Evolutionary conservation across 2,797 vertebrate species (phyloP).

Genomic region (Platyrinchus mystaceus): DNA sequence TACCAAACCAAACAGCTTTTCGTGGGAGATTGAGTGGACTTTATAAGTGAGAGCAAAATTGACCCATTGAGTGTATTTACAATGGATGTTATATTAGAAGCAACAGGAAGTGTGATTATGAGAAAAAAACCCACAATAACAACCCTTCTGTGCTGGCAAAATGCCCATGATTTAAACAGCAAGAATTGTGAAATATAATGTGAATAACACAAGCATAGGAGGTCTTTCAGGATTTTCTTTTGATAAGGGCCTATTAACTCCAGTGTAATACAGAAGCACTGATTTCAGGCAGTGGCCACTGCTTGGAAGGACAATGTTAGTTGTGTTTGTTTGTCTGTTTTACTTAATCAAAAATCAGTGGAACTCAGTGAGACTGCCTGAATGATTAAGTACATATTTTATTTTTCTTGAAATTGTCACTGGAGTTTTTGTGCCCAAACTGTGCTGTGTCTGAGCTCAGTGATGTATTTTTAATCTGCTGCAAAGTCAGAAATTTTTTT

Average conservation of each 20-base stretch:
- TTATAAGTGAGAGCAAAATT: neutral
- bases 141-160: neutral
- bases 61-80: neutral
- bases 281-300: neutral
- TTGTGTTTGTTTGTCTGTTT: slow-evolving; percentile 26
- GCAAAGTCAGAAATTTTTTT: neutral
- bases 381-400: neutral
- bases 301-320: neutral
- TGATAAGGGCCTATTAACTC: slow-evolving; percentile 16
- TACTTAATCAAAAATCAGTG: slow-evolving; percentile 37
- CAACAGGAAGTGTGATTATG: neutral
- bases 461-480: neutral
- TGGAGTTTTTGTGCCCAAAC: neutral
- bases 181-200: neutral
- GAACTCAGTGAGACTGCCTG: neutral
- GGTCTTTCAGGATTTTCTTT: neutral
- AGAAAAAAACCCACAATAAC: neutral
- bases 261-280: neutral
- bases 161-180: neutral
- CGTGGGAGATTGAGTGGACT: neutral
- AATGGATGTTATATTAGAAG: neutral
- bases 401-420: neutral
- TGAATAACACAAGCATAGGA: neutral
- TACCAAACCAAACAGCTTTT: neutral
- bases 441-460: neutral